Base-by-base conservation (phyloP, 2,113 vertebrate species). In the Vanacampus margaritifer region DNA sequence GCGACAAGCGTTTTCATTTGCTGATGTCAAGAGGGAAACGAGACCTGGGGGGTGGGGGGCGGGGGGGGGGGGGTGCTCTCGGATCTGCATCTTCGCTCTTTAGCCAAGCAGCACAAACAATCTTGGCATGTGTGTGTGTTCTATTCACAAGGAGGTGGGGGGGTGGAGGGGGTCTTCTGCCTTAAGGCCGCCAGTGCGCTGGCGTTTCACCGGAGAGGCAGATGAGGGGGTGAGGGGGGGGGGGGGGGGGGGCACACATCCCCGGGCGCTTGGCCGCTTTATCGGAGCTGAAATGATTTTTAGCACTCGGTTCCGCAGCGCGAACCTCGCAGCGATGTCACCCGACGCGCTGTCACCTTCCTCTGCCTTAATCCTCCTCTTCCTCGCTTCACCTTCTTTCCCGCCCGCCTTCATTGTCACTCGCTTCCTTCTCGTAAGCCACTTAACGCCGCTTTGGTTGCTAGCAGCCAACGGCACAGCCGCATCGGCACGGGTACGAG, bases 301-400 rank as follows among this genome's bases (percentile, higher is more conserved):
- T 85, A 87, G 86, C 86, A 82, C 83, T 86, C 81, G 79, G 74
- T 89, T 92, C 86, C 95, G 93, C 91, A 96, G 91, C 91, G 92
- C 92, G 91, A 95, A 83, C 94, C 97, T 94, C 94, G 93, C 93
- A 95, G 94, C 94, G 93, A 94, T 95, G 94, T 97, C 85, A 86
- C 56, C 82, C 68, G 63, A 64, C 58, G 63, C 71, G 64, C 58
- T 54, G 21, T 61, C 59, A 72, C 60, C 88, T 65, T 86, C 91
- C 83, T 80, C 64, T 53, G 65, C 82, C 85, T 17, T 32, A 17
- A 57, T 32, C 48, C 48, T 51, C 48, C 48, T 51, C 48, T 51
- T 51, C 21, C 1, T 11, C 21, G 21, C 8, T n/a, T 10, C 48
- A 9, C 46, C 46, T 50, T n/a, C 7, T n/a, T 32, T 9, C 48